Evolutionary conservation across 2,797 vertebrate genomes (phyloP), one percentile per base, ranked within the genome.

Genomic region (Sebastes kiyomatsui): DNA sequence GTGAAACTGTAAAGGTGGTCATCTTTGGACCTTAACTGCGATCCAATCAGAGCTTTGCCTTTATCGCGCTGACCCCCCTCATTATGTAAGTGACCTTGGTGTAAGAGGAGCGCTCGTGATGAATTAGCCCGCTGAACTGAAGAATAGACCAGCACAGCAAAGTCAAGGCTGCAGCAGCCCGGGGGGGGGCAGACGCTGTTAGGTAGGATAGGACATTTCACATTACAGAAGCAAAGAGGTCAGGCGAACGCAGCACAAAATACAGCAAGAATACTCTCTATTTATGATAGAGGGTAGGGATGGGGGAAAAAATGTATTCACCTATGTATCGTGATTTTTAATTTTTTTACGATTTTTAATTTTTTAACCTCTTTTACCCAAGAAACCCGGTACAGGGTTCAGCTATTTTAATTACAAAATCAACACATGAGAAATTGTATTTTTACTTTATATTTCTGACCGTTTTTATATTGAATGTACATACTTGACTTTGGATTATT

Each of bases 11-110:
- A 69, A 75, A 75, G 74, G 79, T 60, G 77, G 54, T 77, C 66
- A 22, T 89, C 85, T 85, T 62, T 71, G 67, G 64, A 72, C 89
- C 77, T 74, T 64, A 62, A 60, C 74, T 66, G 72, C 67, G 89
- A 92, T 93, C 87, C 88, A 90, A 93, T 92, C 85, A 80, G 82
- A 87, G 90, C 82, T 76, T 79, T 75, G 79, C 80, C 84, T 93
- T 93, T 89, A 93, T 90, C 83, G 20, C 38, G 13, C 72, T 90
- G 90, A 93, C 92, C 88, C 84, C 8, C 69, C 79, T 90, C 89
- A 88, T 93, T 93, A 93, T 92, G 84, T 80, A 82, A 58, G 65
- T 83, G 89, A 85, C 90, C 90, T 86, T 86, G 87, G 85, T 86
- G 72, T 90, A 88, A 69, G 86, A 73, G 75, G 66, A 27, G 68